These are phyloP conservation scores for Leptestheria dahalacensis DNA, from an alignment of 1,140 invertebrate genomes.

Conservation along the genomic window DNA sequence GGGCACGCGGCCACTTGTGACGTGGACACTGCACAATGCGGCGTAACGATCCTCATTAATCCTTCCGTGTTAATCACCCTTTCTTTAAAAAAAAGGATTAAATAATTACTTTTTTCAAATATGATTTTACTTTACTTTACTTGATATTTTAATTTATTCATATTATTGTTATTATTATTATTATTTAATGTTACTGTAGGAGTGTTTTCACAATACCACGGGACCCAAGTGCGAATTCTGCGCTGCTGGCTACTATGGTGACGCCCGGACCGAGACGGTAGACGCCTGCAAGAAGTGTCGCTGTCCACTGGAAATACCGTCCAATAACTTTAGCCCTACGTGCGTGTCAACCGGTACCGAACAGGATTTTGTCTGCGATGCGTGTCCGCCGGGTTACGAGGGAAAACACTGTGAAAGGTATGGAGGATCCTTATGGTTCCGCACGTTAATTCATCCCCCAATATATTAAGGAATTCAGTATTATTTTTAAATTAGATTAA, in stretches of 20 bases:
- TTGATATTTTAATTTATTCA: too few relatives aligned
- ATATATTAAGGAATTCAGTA: too few relatives aligned
- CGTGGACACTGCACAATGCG: conserved; percentile 56
- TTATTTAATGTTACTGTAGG: too few relatives aligned
- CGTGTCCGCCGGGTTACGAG: conserved; percentile 76
- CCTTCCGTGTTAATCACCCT: not conserved
- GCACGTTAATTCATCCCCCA: not conserved
- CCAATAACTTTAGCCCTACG: conserved; percentile 78
- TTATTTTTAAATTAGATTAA: too few relatives aligned
- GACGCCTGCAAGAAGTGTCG: conserved; percentile 72
- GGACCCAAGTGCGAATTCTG: conserved; percentile 72
- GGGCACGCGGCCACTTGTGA: conserved; percentile 73
- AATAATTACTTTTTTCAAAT: too few relatives aligned
- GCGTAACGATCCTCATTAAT: conserved; percentile 34
- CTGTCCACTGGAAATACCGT: conserved; percentile 54
- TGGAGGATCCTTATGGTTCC: conserved; percentile 15
- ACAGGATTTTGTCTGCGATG: conserved; percentile 64
- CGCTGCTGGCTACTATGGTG: conserved; percentile 75
- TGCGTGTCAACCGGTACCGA: conserved; percentile 51
- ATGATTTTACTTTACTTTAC: too few relatives aligned
- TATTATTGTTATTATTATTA: too few relatives aligned
- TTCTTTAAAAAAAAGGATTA: not conserved
- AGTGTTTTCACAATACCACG: conserved; percentile 50
- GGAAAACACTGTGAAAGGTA: conserved; percentile 86
- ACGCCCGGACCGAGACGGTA: conserved; percentile 53